These are phyloP conservation scores for Lepidurus packardi DNA, from an alignment of 1,140 invertebrate species.

Conservation along the genomic window DNA sequence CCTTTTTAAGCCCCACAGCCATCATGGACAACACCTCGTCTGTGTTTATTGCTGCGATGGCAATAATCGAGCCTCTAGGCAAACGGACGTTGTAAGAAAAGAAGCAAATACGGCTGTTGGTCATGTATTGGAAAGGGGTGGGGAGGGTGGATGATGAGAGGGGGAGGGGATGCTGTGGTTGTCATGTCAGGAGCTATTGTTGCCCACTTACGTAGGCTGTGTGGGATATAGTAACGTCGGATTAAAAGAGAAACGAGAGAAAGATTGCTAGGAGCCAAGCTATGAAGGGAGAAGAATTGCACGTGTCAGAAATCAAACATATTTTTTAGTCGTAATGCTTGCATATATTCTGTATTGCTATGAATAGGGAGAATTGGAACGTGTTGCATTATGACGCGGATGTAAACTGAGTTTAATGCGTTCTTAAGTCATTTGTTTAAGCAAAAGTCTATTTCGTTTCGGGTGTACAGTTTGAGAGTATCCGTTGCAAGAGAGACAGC, in stretches of 20 bases:
- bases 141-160: neutral
- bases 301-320: neutral
- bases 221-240: neutral
- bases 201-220: neutral
- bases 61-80: neutral
- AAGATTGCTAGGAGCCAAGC: no score
- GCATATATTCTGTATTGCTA: no score
- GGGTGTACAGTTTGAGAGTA: no score
- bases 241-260: neutral
- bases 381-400: no score
- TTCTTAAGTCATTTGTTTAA: no score
- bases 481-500: no score
- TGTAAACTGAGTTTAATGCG: no score
- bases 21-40: neutral
- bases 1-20: no score
- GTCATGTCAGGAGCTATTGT: neutral
- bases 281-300: neutral
- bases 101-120: constrained; percentile 1
- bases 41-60: constrained; percentile 4
- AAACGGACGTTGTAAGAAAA: constrained; percentile 1
- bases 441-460: no score
- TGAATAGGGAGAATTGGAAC: no score
- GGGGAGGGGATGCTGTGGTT: constrained; percentile 20
- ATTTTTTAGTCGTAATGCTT: neutral
- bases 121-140: neutral